phyloP scores from a whole-genome alignment of 2,888 invertebrate genomes.

The Luperina nickerlii region DNA sequence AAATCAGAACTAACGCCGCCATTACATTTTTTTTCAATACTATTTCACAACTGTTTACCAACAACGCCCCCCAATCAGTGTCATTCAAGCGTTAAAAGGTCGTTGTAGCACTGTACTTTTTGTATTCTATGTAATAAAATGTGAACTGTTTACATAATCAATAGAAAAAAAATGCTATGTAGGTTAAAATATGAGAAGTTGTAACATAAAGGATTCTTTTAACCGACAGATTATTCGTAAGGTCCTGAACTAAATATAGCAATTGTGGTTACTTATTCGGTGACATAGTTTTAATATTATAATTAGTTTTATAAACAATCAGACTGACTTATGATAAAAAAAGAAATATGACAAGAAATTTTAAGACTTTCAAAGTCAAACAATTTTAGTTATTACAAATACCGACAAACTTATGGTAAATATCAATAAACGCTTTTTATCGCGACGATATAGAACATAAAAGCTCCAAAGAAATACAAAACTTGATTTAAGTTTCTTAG shows the following conservation, averaged over 20 bases:
- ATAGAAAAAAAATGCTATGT: not conserved
- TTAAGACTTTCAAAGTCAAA: not conserved
- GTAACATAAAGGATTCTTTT: not conserved
- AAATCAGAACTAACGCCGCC: not conserved
- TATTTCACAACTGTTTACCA: not conserved
- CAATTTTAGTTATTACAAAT: not conserved
- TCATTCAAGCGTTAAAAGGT: not conserved
- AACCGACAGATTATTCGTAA: not conserved
- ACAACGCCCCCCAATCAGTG: not conserved
- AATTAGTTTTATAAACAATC: not conserved
- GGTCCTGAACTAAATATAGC: not conserved
- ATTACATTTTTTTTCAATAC: not conserved
- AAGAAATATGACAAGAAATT: not conserved
- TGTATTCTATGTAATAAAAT: slow-evolving; percentile 2
- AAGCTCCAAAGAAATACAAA: slow-evolving; percentile 3
- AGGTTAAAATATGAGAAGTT: not conserved
- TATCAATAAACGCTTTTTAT: not conserved
- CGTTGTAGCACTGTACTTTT: not conserved
- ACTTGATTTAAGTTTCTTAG: not conserved
- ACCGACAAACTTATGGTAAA: not conserved
- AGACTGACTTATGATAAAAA: not conserved
- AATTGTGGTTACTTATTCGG: not conserved
- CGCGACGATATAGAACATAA: not conserved
- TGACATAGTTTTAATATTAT: not conserved
- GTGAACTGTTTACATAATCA: not conserved